A percentile compares a stretch with the other conserved stretches of the same genome.
These are phyloP conservation scores for Drosophila punjabiensis DNA, from an alignment of 1,140 invertebrate species.

Conservation along the genomic window DNA sequence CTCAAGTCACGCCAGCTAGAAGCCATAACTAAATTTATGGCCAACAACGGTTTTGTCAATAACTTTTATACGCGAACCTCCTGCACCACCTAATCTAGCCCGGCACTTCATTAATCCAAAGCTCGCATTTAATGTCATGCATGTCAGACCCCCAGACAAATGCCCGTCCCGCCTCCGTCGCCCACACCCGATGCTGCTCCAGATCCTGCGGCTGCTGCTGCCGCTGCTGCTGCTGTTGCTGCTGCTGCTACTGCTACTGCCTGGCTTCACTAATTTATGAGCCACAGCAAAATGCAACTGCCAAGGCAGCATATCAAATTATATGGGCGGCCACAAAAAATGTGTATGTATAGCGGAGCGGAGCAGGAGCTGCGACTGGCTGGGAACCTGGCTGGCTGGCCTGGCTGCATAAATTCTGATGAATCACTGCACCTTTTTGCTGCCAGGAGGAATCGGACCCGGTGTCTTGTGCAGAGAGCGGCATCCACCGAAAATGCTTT, in stretches of 20 bases:
- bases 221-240: constrained; percentile 13
- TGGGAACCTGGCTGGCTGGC: constrained; percentile 14
- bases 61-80: constrained; percentile 62
- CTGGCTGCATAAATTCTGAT: constrained; percentile 78
- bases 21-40: constrained; percentile 79
- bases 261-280: constrained; percentile 65
- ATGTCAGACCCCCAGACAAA: constrained; percentile 79
- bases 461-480: constrained; percentile 16
- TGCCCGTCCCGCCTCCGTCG: constrained; percentile 28
- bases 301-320: constrained; percentile 80
- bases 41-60: constrained; percentile 82
- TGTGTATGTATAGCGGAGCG: constrained; percentile 9
- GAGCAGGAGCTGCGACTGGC: constrained; percentile 10
- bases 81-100: constrained; percentile 65
- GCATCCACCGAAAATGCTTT: constrained; percentile 46
- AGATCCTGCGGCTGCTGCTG: constrained; percentile 14
- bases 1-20: constrained; percentile 58
- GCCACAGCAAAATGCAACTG: constrained; percentile 79
- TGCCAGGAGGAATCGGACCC: constrained; percentile 15
- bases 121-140: constrained; percentile 78
- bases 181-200: constrained; percentile 8
- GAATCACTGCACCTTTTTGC: constrained; percentile 73
- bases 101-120: constrained; percentile 80
- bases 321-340: constrained; percentile 79
- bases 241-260: constrained; percentile 32